Evolutionary conservation across 2,797 vertebrate genomes (phyloP).

Genomic region (Brachyrhaphis roseni): DNA sequence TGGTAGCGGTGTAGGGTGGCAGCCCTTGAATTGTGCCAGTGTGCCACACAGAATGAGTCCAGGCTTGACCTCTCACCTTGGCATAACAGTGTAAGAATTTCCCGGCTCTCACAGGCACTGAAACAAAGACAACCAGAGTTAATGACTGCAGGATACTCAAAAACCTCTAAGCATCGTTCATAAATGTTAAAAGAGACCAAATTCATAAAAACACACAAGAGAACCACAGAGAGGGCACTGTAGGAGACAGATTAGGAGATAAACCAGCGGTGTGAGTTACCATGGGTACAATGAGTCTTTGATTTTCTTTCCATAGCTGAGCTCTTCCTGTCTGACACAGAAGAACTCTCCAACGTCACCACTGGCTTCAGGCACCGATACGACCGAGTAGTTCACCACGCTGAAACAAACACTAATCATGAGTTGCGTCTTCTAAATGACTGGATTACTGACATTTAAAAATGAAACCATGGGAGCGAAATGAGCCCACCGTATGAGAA

Average conservation of each 20-base stretch:
- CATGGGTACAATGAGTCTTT: conserved; percentile 87
- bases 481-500: not conserved
- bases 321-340: conserved; percentile 84
- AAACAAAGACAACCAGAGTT: conserved; percentile 59
- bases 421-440: not conserved
- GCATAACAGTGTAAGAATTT: conserved; percentile 86
- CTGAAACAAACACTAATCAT: conserved; percentile 69
- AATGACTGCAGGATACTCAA: conserved; percentile 15
- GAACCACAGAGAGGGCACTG: conserved; percentile 33
- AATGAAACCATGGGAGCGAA: not conserved
- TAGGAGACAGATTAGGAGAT: conserved; percentile 18
- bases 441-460: not conserved
- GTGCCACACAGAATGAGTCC: conserved; percentile 27
- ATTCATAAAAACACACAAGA: conserved; percentile 17
- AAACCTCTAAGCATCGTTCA: conserved; percentile 14
- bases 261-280: conserved; percentile 76
- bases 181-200: not conserved
- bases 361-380: conserved; percentile 73
- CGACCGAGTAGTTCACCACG: conserved; percentile 82
- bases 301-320: conserved; percentile 86
- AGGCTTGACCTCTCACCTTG: conserved; percentile 83
- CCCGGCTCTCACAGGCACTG: conserved; percentile 88
- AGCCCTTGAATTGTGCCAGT: conserved; percentile 37
- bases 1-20: not conserved
- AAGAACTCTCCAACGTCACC: conserved; percentile 86